Conservation (phyloP, 2,797 vertebrate species). For the Podargus strigoides region DNA sequence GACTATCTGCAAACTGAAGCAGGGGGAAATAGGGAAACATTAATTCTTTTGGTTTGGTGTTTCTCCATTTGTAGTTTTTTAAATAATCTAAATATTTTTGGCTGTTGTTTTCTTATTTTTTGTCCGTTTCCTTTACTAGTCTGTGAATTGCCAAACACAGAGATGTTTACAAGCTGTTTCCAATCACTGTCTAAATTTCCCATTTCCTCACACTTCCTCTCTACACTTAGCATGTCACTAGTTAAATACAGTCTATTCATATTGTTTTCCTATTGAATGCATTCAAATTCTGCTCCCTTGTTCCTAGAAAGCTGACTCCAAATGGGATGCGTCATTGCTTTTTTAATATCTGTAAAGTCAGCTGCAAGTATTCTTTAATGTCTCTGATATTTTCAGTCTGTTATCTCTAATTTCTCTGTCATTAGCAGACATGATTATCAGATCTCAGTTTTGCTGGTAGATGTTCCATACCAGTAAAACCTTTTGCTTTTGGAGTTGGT, state of each 20-base stretch:
- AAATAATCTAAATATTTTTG: not conserved
- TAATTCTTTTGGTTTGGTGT: not conserved
- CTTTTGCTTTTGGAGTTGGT: not conserved
- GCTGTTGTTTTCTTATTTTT: not conserved
- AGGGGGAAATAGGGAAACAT: not conserved
- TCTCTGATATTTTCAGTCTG: conserved; percentile 11
- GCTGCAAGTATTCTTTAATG: conserved; percentile 10
- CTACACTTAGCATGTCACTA: not conserved
- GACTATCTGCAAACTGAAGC: not conserved
- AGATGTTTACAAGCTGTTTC: not conserved
- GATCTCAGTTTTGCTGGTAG: not conserved
- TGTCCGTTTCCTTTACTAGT: not conserved
- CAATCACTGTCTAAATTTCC: not conserved
- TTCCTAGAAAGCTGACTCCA: conserved; percentile 16
- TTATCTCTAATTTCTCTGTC: conserved; percentile 14
- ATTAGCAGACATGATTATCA: conserved; percentile 10
- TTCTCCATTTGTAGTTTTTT: not conserved
- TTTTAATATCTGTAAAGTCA: conserved; percentile 34
- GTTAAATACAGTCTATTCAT: not conserved
- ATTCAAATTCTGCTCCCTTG: not conserved
- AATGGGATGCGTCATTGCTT: not conserved
- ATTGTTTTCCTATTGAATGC: not conserved
- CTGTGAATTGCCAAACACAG: not conserved
- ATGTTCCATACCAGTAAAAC: not conserved
- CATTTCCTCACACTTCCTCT: not conserved